These are phyloP conservation scores for Microctenopoma lineatum DNA, from an alignment of 2,797 vertebrate species.

Conservation along the genomic window DNA sequence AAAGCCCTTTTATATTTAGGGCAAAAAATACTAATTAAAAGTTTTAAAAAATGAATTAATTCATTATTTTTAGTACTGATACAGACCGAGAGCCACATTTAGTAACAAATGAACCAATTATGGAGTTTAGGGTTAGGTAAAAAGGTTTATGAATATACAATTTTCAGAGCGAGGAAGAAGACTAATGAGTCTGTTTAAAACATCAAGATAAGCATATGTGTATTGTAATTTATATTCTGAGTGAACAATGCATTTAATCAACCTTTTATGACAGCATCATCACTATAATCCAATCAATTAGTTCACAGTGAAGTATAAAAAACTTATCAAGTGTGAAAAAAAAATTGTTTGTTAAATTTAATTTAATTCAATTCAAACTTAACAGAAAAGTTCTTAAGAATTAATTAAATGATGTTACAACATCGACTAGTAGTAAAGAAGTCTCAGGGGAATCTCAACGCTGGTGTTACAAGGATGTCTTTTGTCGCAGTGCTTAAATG, in stretches of 20 bases:
- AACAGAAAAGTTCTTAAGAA: conserved; percentile 35
- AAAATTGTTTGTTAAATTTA: not conserved
- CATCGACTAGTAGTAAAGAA: conserved; percentile 43
- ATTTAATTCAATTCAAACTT: conserved; percentile 15
- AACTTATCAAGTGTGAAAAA: conserved; percentile 32
- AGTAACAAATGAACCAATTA: conserved; percentile 14
- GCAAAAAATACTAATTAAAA: conserved; percentile 30
- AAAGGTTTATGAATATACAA: conserved; percentile 41
- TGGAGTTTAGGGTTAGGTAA: conserved; percentile 52
- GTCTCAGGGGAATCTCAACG: conserved; percentile 51
- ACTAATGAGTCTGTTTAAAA: conserved; percentile 59
- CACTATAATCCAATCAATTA: conserved; percentile 31
- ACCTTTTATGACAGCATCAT: conserved; percentile 46
- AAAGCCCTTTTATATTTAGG: conserved; percentile 13
- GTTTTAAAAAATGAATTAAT: conserved; percentile 17
- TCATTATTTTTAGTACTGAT: conserved; percentile 38
- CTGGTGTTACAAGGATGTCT: conserved; percentile 60
- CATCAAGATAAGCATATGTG: conserved; percentile 42
- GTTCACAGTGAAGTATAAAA: not conserved
- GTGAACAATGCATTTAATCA: conserved; percentile 62
- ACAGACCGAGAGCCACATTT: conserved; percentile 24
- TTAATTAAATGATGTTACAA: conserved; percentile 47
- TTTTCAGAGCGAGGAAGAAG: conserved; percentile 38
- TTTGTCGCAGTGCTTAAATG: conserved; percentile 60
- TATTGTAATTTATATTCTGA: conserved; percentile 45